These are phyloP conservation scores for Leucoraja ocellata DNA, from an alignment of 2,797 vertebrate genomes.

Conservation along the genomic window DNA sequence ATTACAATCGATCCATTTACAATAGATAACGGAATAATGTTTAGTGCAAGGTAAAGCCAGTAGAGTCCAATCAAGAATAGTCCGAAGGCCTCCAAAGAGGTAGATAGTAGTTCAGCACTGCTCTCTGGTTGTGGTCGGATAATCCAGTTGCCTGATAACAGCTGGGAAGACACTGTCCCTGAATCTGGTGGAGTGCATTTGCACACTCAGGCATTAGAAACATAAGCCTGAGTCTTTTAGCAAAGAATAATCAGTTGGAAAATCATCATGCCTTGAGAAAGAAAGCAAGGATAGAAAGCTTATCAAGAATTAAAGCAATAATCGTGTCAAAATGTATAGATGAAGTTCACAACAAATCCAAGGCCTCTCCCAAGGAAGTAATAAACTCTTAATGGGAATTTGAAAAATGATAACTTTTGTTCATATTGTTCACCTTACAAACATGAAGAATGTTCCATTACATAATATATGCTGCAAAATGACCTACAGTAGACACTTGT, in stretches of 20 bases:
- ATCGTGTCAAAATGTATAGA: neutral
- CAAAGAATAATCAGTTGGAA: neutral
- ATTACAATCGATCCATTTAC: too few species aligned
- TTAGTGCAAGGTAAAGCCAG: too few species aligned
- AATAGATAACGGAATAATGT: too few species aligned
- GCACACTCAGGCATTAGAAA: neutral
- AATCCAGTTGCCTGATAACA: too few species aligned
- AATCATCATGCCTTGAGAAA: neutral
- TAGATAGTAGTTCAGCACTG: too few species aligned
- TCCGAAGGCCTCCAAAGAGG: too few species aligned
- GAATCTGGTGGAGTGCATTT: too few species aligned
- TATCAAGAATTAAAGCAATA: neutral
- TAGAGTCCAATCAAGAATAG: too few species aligned
- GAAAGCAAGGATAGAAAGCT: neutral
- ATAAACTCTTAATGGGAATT: neutral
- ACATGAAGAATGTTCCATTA: conserved; percentile 3
- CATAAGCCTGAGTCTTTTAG: too few species aligned
- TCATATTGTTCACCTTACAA: neutral
- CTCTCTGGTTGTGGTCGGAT: too few species aligned
- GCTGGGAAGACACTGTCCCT: too few species aligned
- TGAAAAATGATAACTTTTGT: neutral
- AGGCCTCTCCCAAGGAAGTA: neutral
- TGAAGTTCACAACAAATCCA: neutral
- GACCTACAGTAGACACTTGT: neutral
- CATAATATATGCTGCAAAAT: neutral